Base-by-base conservation (phyloP, 2,888 invertebrate genomes). In the Apotomis turbidana region DNA sequence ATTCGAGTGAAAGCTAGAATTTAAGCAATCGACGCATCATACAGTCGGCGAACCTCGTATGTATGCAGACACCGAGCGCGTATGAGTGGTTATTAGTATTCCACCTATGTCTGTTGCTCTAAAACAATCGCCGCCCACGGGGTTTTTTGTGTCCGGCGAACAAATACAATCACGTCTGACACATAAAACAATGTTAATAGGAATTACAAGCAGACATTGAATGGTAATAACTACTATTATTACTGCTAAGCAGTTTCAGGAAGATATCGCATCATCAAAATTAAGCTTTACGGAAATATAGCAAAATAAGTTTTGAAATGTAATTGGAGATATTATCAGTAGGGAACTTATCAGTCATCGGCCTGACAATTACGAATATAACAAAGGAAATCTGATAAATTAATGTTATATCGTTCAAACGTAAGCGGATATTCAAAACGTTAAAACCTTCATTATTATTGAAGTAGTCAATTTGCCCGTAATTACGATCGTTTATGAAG, bases 81-180 rank as follows among this genome's bases (percentile, higher is more conserved):
- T 76, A 76, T 79, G 71, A 71, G 71, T 71, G 67, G 67, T 61
- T 80, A 87, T 91, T 90, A 89, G 85, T 86, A 90, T 90, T 89
- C 91, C 79, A 79, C 79, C 79, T 83, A 80, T 82, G 87, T 83
- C 78, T 76, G 80, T 77, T 83, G 85, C 84, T 81, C 80, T 86
- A 87, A 88, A 84, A 88, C 87, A 88, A 87, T 88, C 85, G 84
- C 86, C 84, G 84, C 86, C 87, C 81, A 85, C 85, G 75, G 78
- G 75, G 82, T 85, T 83, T 88, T 64, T 85, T 85, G 80, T 85
- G 86, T 85, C 84, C 85, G 82, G 81, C 80, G 81, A 77, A 82
- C 79, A 81, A 83, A 86, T 85, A 86, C 84, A 86, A 86, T 85
- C 84, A 83, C 84, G 83, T 81, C 79, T 80, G 83, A 85, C 84